phyloP scores from a whole-genome alignment of 2,888 invertebrate species.

The Acholoe squamosa region DNA sequence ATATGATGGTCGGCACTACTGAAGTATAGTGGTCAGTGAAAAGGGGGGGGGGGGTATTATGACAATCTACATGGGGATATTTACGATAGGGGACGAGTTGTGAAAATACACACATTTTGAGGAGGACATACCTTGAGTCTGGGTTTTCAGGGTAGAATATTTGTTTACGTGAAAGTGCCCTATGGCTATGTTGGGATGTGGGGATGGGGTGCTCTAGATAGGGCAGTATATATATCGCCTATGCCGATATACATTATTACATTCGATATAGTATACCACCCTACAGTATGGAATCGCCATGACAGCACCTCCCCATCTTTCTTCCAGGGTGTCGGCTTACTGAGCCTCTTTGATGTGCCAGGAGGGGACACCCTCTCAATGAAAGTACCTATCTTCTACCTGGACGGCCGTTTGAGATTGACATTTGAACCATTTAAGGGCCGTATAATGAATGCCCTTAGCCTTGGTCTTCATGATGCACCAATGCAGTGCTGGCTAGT shows the following conservation, averaged over 20 bases:
- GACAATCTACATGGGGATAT: background rate
- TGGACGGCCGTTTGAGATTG: too few species aligned
- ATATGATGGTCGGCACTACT: background rate
- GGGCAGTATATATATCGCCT: background rate
- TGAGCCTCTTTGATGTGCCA: constrained; percentile 45
- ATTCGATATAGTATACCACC: too few species aligned
- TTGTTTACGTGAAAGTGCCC: background rate
- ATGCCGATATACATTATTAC: background rate
- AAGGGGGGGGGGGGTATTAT: background rate
- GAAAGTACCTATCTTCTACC: too few species aligned
- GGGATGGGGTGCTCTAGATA: background rate
- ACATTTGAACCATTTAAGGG: too few species aligned
- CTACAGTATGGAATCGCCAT: too few species aligned
- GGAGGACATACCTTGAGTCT: background rate
- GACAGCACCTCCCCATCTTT: too few species aligned
- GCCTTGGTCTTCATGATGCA: too few species aligned
- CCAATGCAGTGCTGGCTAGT: too few species aligned
- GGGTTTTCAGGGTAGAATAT: background rate
- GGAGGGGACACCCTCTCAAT: constrained; percentile 47
- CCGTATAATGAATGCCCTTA: too few species aligned
- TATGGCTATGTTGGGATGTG: background rate
- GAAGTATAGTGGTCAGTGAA: background rate
- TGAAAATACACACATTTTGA: constrained; percentile 35
- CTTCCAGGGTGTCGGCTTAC: constrained; percentile 10
- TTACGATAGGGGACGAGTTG: background rate